These are phyloP conservation scores for Nasonia oneida DNA, from an alignment of 2,888 invertebrate genomes.

Conservation along the genomic window DNA sequence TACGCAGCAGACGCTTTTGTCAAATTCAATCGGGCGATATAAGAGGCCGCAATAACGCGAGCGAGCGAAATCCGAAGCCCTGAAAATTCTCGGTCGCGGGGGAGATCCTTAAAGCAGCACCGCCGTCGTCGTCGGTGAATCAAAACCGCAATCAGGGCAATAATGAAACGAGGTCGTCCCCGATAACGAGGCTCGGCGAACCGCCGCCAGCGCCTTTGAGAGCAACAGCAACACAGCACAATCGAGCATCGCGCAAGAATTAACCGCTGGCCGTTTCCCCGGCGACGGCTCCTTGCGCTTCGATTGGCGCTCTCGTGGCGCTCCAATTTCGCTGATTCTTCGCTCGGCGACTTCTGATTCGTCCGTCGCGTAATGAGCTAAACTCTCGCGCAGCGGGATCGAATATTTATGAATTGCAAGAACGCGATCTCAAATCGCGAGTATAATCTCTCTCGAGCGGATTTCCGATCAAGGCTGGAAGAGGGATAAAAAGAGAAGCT, in stretches of 20 bases:
- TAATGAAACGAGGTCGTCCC: constrained; percentile 39
- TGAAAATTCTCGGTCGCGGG: background rate
- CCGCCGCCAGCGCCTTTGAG: constrained; percentile 15
- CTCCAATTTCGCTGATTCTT: too few species aligned
- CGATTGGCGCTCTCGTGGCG: background rate
- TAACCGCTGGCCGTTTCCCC: constrained; percentile 4
- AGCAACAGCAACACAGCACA: background rate
- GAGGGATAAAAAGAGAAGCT: background rate
- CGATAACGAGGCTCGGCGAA: constrained; percentile 34
- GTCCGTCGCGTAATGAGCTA: too few species aligned
- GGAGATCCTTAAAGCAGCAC: constrained; percentile 15
- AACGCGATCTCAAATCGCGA: too few species aligned
- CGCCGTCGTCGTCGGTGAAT: constrained; percentile 2
- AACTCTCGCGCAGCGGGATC: too few species aligned
- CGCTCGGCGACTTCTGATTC: too few species aligned
- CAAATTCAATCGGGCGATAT: too few species aligned
- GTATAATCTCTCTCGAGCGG: background rate
- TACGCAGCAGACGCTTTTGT: background rate
- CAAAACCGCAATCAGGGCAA: constrained; percentile 10
- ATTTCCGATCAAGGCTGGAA: background rate
- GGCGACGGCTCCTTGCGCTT: background rate
- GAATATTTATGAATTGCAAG: too few species aligned
- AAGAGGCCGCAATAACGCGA: too few species aligned
- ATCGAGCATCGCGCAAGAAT: constrained; percentile 39
- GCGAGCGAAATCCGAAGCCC: background rate